These are phyloP conservation scores for Drosophila aldrichi DNA, from an alignment of 2,888 invertebrate species.

Conservation along the genomic window DNA sequence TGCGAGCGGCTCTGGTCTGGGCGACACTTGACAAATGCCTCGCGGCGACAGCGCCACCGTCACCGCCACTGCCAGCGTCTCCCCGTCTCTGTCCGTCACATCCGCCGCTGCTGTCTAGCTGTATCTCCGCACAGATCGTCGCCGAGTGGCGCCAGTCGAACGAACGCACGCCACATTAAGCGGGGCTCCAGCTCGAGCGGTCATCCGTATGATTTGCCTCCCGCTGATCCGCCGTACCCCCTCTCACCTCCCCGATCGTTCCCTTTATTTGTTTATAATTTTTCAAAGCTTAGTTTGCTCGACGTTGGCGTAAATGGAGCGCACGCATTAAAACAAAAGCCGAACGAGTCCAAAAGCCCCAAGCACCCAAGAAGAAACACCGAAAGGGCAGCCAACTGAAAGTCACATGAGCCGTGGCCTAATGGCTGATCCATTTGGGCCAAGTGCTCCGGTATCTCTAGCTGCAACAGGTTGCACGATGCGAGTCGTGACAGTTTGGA, in stretches of 20 bases:
- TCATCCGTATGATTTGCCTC: slow-evolving; percentile 61
- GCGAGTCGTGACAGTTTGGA: slow-evolving; percentile 1
- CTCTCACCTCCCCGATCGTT: not conserved
- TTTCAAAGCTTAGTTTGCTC: slow-evolving; percentile 72
- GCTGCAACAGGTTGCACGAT: slow-evolving; percentile 12
- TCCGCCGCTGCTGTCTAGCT: slow-evolving; percentile 55
- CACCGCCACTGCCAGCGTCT: slow-evolving; percentile 10
- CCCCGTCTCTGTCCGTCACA: slow-evolving; percentile 31
- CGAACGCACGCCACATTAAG: slow-evolving; percentile 74
- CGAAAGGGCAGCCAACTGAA: not conserved
- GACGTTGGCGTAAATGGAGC: slow-evolving; percentile 72
- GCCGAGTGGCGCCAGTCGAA: slow-evolving; percentile 69
- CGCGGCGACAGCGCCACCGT: slow-evolving; percentile 5
- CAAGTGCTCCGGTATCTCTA: not conserved
- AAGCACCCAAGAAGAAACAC: not conserved
- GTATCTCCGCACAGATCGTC: slow-evolving; percentile 42
- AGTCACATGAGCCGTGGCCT: slow-evolving; percentile 12
- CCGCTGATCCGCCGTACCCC: slow-evolving; percentile 20
- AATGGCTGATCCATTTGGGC: slow-evolving; percentile 47
- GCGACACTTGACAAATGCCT: slow-evolving; percentile 74
- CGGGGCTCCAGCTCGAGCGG: slow-evolving; percentile 35
- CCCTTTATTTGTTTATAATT: slow-evolving; percentile 76
- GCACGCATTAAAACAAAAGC: slow-evolving; percentile 59
- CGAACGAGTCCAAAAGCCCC: slow-evolving; percentile 22
- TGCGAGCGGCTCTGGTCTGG: slow-evolving; percentile 41